Conservation (phyloP, 2,113 vertebrate species). For the Chloroceryle aenea region DNA sequence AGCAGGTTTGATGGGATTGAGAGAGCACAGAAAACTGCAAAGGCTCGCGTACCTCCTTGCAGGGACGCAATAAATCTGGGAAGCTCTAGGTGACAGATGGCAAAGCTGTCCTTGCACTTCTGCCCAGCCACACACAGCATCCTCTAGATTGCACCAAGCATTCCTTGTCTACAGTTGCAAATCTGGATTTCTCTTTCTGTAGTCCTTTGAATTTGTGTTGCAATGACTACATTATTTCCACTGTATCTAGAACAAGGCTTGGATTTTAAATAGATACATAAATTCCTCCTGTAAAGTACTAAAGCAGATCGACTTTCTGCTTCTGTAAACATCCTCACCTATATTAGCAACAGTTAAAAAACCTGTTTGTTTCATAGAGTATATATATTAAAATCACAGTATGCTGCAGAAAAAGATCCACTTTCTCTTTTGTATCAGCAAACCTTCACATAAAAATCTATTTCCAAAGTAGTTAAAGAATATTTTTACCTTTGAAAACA, state of each 20-base stretch:
- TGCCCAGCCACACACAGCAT: neutral
- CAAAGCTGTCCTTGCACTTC: neutral
- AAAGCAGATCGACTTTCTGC: neutral
- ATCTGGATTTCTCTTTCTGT: neutral
- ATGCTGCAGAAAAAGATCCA: neutral
- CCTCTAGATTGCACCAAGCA: accelerated
- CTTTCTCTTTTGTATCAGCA: neutral
- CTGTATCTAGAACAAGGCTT: neutral
- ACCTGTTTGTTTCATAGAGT: neutral
- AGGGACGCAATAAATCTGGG: neutral
- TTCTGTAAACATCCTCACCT: neutral
- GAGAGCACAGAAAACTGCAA: neutral
- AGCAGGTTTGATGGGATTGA: neutral
- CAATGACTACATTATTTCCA: neutral
- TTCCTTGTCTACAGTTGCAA: neutral
- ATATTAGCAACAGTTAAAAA: neutral
- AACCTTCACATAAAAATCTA: neutral
- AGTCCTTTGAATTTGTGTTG: neutral
- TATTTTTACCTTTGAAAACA: slow-evolving; percentile 74
- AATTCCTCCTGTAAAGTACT: neutral
- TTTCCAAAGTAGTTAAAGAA: neutral
- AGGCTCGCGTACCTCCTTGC: neutral
- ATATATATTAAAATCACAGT: neutral
- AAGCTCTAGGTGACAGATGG: neutral
- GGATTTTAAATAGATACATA: neutral